Conservation (phyloP, 2,888 invertebrate species). For the Caenorhabditis imperialis region DNA sequence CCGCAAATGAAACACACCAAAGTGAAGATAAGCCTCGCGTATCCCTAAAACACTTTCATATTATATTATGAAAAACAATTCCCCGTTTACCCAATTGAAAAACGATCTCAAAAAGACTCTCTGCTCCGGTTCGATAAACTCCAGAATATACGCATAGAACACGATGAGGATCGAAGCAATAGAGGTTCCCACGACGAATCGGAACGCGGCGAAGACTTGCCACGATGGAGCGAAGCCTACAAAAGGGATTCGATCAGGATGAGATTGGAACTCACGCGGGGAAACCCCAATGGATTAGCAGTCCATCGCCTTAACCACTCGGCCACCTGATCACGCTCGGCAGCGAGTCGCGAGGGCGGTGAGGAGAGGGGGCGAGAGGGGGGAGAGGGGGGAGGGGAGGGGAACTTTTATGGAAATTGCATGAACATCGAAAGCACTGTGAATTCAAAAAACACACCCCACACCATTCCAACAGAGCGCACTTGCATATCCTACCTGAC, state of each 20-base stretch:
- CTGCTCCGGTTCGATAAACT: constrained; percentile 63
- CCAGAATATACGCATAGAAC: constrained; percentile 63
- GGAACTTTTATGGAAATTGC: too few species aligned
- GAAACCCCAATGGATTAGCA: constrained; percentile 78
- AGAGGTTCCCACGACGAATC: constrained; percentile 59
- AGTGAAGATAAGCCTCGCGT: constrained; percentile 65
- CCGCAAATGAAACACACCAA: constrained; percentile 59
- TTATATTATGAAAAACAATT: neutral
- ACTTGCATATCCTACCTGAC: constrained; percentile 57
- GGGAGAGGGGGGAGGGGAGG: too few species aligned
- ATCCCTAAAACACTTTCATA: constrained; percentile 51
- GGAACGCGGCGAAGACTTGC: constrained; percentile 58
- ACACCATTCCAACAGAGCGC: too few species aligned
- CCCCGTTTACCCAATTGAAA: constrained; percentile 63
- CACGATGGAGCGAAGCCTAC: constrained; percentile 63
- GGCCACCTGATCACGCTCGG: too few species aligned
- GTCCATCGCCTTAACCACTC: constrained; percentile 78
- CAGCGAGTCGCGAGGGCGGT: too few species aligned
- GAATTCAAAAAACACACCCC: too few species aligned
- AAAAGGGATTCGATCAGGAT: constrained; percentile 63
- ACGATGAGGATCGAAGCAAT: constrained; percentile 64
- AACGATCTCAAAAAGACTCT: constrained; percentile 63
- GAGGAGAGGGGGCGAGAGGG: too few species aligned
- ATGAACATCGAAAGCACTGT: too few species aligned
- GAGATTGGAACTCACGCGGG: constrained; percentile 76